phyloP scores from a whole-genome alignment of 2,797 vertebrate species.

The Sebastes cheni region DNA sequence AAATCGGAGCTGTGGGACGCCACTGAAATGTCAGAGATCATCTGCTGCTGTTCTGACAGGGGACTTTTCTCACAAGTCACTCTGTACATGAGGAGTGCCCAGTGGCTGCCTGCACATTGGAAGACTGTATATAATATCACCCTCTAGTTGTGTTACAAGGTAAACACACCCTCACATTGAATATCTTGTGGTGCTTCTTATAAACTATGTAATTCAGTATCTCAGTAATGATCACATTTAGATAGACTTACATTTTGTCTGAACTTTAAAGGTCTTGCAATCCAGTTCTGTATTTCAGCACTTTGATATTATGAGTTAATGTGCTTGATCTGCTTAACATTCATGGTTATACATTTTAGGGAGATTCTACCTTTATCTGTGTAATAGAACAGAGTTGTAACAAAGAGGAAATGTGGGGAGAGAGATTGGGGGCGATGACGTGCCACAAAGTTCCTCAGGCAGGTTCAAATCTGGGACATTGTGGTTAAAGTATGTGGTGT shows the following conservation, averaged over 20 bases:
- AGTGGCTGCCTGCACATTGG: not conserved
- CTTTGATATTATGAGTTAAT: not conserved
- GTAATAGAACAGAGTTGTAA: not conserved
- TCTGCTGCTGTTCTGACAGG: not conserved
- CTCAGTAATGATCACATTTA: not conserved
- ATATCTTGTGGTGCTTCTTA: not conserved
- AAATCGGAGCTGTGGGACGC: not conserved
- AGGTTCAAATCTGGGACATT: constrained; percentile 2
- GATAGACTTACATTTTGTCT: not conserved
- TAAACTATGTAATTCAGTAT: not conserved
- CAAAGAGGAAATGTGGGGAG: not conserved
- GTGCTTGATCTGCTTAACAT: not conserved
- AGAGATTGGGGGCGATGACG: not conserved
- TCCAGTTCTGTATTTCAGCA: not conserved
- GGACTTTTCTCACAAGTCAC: not conserved
- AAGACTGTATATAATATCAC: not conserved
- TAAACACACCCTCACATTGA: not conserved
- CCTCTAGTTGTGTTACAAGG: constrained; percentile 47
- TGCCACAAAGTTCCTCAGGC: not conserved
- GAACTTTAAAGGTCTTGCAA: not conserved
- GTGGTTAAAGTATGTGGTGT: not conserved
- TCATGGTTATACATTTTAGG: not conserved
- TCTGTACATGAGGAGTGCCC: not conserved
- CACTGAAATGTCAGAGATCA: constrained; percentile 7
- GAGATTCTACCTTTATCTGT: not conserved